Evolutionary conservation across 1,140 invertebrate genomes (phyloP).

Genomic region (Anagrus nilaparvatae): DNA sequence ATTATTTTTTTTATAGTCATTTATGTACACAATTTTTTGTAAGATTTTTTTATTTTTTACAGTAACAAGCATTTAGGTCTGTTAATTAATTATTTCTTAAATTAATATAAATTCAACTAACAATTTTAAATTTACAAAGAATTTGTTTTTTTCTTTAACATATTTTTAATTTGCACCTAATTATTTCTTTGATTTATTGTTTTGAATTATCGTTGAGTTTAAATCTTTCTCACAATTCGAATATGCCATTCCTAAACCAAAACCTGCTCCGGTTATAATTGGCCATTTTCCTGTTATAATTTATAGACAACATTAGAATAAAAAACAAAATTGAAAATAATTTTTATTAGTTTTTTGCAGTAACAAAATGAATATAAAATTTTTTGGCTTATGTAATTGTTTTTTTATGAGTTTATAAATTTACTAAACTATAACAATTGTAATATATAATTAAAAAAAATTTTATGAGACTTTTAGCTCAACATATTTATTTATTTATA

Average conservation of each 20-base stretch:
- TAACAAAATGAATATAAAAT: too few relatives aligned
- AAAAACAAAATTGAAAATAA: neutral
- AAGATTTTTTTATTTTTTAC: constrained; percentile 10
- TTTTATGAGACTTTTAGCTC: too few relatives aligned
- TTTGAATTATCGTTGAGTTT: constrained; percentile 33
- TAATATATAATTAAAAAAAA: too few relatives aligned
- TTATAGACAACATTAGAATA: constrained; percentile 2
- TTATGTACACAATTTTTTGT: constrained; percentile 11
- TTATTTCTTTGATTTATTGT: constrained; percentile 12
- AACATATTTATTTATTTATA: too few relatives aligned
- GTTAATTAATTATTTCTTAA: constrained; percentile 3
- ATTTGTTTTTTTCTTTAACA: constrained; percentile 4
- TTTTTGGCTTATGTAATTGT: too few relatives aligned
- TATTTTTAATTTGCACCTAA: constrained; percentile 12
- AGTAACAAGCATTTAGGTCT: constrained; percentile 13
- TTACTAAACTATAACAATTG: too few relatives aligned
- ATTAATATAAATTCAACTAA: constrained; percentile 13
- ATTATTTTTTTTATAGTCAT: constrained; percentile 11
- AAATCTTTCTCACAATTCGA: constrained; percentile 62
- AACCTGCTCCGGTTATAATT: constrained; percentile 56
- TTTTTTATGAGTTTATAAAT: too few relatives aligned
- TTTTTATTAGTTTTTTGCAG: neutral
- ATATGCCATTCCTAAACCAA: constrained; percentile 67
- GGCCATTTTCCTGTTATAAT: constrained; percentile 56
- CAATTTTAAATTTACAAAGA: constrained; percentile 8